Evolutionary conservation across 2,797 vertebrate genomes (phyloP), one percentile per base, ranked within the genome.

Genomic region (Thunnus albacares): DNA sequence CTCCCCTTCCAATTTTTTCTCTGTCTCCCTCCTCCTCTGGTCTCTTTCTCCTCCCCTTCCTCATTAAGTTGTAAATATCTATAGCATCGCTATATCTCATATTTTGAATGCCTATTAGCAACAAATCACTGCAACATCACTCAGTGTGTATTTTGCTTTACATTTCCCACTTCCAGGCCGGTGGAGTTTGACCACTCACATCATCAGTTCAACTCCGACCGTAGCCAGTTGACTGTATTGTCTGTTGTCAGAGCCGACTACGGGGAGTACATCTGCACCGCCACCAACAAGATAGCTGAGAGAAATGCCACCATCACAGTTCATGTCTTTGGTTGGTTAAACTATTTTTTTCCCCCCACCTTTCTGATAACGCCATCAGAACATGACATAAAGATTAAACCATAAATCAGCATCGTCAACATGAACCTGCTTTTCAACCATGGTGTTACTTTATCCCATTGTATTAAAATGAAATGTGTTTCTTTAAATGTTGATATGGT

Each of bases 141-240:
- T 61, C 9, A 62, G 1, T 53, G 2, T 63, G 8, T 18, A 22
- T 51, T 68, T 64, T 43, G 6, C 30, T 72, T 17, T 83, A 35
- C 11, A 8, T 63, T 65, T 79, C n/a, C 41, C 60, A 5, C 28
- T 63, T 4, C 5, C 45, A 96, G 96, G 68, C 95, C 95, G 0
- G 3, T 56, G 1, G 0, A 9, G 0, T 85, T 73, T 51, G 91
- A 96, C 68, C 61, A 81, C 1, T 85, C 84, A 28, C 94, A n/a
- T 33, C 93, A 95, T 79, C 70, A 74, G 8, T 95, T 92, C 81
- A 96, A 96, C 92, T 95, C 95, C 0, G 95, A 96, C 88, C 82
- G 72, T 66, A 96, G 95, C 55, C 70, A 92, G 74, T 66, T 96
- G 83, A 93, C 51, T 8, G 93, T 96, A 53, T 82, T 12, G 7